A percentile compares a stretch with the other conserved stretches of the same genome.
phyloP scores from a whole-genome alignment of 1,140 invertebrate genomes.

The Pissodes strobi region DNA sequence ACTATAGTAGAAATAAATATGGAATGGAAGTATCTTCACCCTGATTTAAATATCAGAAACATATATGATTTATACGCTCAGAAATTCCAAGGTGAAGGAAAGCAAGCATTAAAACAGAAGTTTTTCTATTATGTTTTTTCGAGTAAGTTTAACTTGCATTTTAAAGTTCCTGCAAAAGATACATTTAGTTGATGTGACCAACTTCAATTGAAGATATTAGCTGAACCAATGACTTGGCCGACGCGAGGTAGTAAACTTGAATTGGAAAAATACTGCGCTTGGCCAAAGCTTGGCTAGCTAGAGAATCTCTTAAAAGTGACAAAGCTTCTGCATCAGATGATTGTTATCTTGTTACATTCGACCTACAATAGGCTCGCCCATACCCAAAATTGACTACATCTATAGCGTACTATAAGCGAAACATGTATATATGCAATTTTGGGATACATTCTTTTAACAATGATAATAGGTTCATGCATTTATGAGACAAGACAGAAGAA shows the following conservation, averaged over 20 bases:
- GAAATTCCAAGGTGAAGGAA: slow-evolving; percentile 10
- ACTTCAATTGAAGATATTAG: background rate
- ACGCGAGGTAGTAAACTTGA: too few species aligned
- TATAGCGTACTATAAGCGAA: slow-evolving; percentile 26
- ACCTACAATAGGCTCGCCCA: slow-evolving; percentile 24
- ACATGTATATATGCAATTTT: slow-evolving; percentile 23
- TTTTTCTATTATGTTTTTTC: slow-evolving; percentile 14
- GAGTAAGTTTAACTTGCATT: slow-evolving; percentile 26
- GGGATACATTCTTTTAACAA: slow-evolving; percentile 8
- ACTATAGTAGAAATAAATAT: slow-evolving; percentile 26
- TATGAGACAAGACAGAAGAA: slow-evolving; percentile 17
- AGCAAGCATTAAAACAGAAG: slow-evolving; percentile 9
- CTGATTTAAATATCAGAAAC: slow-evolving; percentile 35
- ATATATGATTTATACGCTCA: slow-evolving; percentile 37
- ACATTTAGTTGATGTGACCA: slow-evolving; percentile 13
- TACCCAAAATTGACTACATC: slow-evolving; percentile 24
- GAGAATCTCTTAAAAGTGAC: background rate
- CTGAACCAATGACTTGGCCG: too few species aligned
- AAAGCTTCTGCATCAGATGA: background rate
- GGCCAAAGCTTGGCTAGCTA: slow-evolving; percentile 2
- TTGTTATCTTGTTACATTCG: slow-evolving; percentile 26
- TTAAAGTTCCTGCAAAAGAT: too few species aligned
- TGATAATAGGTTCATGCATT: slow-evolving; percentile 12
- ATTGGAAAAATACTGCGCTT: slow-evolving; percentile 31
- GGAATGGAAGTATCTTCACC: slow-evolving; percentile 24